phyloP scores from a whole-genome alignment of 2,888 invertebrate genomes.

The Eupithecia subfuscata region DNA sequence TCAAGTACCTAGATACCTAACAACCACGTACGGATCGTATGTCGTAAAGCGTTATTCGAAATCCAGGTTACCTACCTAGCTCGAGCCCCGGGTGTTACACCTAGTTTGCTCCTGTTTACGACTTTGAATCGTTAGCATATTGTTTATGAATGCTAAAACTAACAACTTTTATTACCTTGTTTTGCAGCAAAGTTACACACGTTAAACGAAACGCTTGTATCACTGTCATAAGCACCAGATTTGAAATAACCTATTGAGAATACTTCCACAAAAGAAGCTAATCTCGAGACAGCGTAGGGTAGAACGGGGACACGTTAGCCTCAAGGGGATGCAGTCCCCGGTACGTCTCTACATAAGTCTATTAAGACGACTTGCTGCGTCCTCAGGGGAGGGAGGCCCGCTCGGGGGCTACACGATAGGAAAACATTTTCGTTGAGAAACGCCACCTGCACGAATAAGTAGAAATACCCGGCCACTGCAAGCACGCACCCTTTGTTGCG shows the following conservation, averaged over 20 bases:
- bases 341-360: constrained; percentile 74
- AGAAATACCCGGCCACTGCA: constrained; percentile 56
- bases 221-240: constrained; percentile 48
- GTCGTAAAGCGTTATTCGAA: constrained; percentile 48
- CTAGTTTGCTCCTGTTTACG: constrained; percentile 60
- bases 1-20: constrained; percentile 13
- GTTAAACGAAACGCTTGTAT: constrained; percentile 40
- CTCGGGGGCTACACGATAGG: constrained; percentile 67
- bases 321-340: constrained; percentile 67
- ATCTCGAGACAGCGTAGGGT: constrained; percentile 64
- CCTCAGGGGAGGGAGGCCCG: constrained; percentile 62
- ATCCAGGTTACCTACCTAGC: constrained; percentile 60
- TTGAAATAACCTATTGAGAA: constrained; percentile 57
- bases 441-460: constrained; percentile 69
- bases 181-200: constrained; percentile 54
- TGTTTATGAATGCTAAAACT: constrained; percentile 67
- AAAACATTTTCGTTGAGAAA: constrained; percentile 76
- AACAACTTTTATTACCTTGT: constrained; percentile 47
- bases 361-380: constrained; percentile 77
- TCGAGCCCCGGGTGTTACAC: constrained; percentile 55
- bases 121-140: constrained; percentile 62
- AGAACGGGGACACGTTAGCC: constrained; percentile 67
- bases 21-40: constrained; percentile 35
- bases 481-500: constrained; percentile 48
- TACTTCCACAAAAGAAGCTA: constrained; percentile 69